Evolutionary conservation across 2,113 vertebrate genomes (phyloP).

Genomic region (Noturus placidus): DNA sequence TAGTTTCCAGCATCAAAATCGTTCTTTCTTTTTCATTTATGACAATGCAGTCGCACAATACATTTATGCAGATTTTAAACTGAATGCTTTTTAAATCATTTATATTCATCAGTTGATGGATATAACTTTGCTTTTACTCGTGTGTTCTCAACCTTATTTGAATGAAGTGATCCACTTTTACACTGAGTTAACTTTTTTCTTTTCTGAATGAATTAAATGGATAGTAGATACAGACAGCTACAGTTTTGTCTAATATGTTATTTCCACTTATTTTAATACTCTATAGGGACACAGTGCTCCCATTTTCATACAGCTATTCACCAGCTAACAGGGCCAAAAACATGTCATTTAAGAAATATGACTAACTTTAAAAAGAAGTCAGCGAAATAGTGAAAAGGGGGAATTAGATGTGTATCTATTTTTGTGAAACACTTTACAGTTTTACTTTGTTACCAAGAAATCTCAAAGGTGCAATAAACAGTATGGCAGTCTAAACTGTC

Average conservation of each 20-base stretch:
- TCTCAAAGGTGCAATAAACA: slow-evolving; percentile 21
- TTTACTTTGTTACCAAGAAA: slow-evolving; percentile 22
- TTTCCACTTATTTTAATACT: neutral
- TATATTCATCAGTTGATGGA: neutral
- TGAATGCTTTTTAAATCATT: neutral
- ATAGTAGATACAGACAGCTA: neutral
- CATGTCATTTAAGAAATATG: neutral
- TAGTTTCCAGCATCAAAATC: neutral
- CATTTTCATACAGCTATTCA: neutral
- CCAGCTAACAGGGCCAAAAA: neutral
- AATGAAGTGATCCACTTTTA: neutral
- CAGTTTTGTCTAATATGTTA: neutral
- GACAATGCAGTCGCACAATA: neutral
- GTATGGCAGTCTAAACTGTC: neutral
- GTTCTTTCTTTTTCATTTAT: neutral
- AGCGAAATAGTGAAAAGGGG: neutral
- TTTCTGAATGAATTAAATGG: neutral
- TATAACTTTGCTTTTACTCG: neutral
- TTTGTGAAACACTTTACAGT: neutral
- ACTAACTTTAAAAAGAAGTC: neutral
- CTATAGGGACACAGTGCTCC: neutral
- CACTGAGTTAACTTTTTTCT: neutral
- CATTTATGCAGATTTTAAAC: neutral
- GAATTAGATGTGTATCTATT: too few species aligned
- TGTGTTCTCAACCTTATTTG: neutral